Evolutionary conservation across 2,797 vertebrate genomes (phyloP), one percentile per base, ranked within the genome.

Genomic region (Labeo calbasu): DNA sequence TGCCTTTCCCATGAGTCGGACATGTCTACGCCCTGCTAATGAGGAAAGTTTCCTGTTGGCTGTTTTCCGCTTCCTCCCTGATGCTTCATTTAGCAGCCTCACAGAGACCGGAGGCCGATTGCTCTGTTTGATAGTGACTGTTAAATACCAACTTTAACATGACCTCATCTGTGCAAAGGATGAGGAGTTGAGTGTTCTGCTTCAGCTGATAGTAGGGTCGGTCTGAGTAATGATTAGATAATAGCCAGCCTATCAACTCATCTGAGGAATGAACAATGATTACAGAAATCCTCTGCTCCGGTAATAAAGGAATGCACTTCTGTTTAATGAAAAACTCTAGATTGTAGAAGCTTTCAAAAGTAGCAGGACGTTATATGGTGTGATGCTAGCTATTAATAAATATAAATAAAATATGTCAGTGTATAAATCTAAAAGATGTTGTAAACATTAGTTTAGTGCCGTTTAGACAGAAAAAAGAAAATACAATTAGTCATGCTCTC

Each of bases 31-130:
- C 79, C 50, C 43, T 69, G 14, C 86, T 93, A 92, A 93, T 89
- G 88, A 92, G 87, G 77, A 81, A 78, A 25, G 83, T 92, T 94
- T 95, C 94, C 93, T 92, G 92, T 89, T 90, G 70, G 85, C 79
- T 80, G 59, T 78, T 15, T n/a, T 84, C 89, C 86, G 88, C 92
- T 94, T 93, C 92, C 92, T 92, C 59, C 77, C 89, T 87, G 89
- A 69, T 83, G 77, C 86, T 87, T 86, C 12, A 48, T 77, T 85
- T 57, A 85, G 66, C 50, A 57, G 23, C 71, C 14, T 53, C 36
- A 79, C 43, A 63, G 17, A 80, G 63, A 66, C 75, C 46, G 32
- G 17, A 55, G 50, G 51, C 68, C 9, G 81, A 78, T 79, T 75
- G 10, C 59, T 72, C 1, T 75, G 5, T 73, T 59, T 43, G 77